Base-by-base conservation (phyloP, 2,797 vertebrate species). In the Pempheris klunzingeri region DNA sequence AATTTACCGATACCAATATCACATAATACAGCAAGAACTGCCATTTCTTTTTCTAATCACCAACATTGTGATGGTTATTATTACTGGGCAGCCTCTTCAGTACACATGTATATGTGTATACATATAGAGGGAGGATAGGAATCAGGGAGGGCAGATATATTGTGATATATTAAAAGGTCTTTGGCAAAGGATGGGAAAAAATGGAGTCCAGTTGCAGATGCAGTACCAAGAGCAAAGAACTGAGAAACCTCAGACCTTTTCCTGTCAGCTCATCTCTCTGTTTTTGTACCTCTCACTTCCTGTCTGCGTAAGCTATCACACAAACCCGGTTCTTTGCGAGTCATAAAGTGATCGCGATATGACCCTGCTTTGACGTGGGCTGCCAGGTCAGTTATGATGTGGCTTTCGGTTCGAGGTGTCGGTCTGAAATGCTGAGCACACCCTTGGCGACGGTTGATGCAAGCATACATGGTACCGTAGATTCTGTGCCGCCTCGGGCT, bases 201-300 rank as follows among this genome's bases (percentile, higher is more conserved):
- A 34, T 36, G 1, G 4, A 41, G 49, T 77, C 71, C 63, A 57
- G 44, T 52, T 54, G 24, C 15, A 60, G 38, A 61, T n/a, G 4
- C 46, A n/a, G 34, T 3, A 0, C 55, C 38, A 62, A 32, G 20
- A 44, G 32, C 26, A 15, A 13, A 26, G 17, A 55, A 24, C 38
- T 14, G 22, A 61, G 49, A 86, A 78, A 83, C 60, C 66, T 46
- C 60, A 63, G 24, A 64, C 52, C 55, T 47, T 77, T 88, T 90
- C 64, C 68, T 67, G 66, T 77, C 61, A 82, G n/a, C 69, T 59
- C 59, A 62, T 57, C 17, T 44, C 4, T 24, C 63, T 62, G 62
- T 60, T 50, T 13, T 46, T 13, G 3, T 9, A n/a, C 20, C 41
- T 49, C 54, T 53, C 61, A 61, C 36, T 80, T 80, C 69, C 58